Conservation (phyloP, 2,113 vertebrate species). For the Forbesichthys papilliferus region DNA sequence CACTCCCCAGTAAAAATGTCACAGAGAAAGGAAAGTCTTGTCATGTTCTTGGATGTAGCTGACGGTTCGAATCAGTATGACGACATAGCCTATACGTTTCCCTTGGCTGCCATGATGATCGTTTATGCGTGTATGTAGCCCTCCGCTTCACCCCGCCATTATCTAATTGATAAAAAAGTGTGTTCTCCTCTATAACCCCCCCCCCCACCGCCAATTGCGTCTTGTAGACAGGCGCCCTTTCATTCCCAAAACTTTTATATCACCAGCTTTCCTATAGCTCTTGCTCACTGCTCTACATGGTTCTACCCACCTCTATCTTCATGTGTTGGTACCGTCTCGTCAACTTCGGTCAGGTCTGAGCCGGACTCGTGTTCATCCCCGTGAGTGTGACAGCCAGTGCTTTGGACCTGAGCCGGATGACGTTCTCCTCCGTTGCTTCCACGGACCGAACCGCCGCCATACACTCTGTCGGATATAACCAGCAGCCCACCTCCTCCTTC, state of each 20-base stretch:
- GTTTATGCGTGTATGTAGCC: not conserved
- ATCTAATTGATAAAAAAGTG: too few species aligned
- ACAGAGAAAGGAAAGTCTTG: constrained; percentile 33
- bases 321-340: constrained; percentile 20
- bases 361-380: too few species aligned
- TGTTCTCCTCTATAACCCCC: not conserved
- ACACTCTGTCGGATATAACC: constrained; percentile 20
- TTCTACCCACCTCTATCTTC: constrained; percentile 56
- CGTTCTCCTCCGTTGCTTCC: not conserved
- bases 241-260: too few species aligned
- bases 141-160: not conserved
- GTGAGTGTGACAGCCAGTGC: constrained; percentile 12
- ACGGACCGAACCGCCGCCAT: not conserved
- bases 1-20: constrained; percentile 50
- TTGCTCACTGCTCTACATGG: not conserved
- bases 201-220: not conserved
- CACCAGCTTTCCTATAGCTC: too few species aligned
- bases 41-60: constrained; percentile 44
- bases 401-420: constrained; percentile 19
- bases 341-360: not conserved
- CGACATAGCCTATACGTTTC: constrained; percentile 2
- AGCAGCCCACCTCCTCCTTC: constrained; percentile 13
- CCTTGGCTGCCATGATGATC: constrained; percentile 8
- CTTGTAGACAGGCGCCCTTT: not conserved
- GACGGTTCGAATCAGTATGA: too few species aligned